Evolutionary conservation across 2,113 vertebrate genomes (phyloP).

Genomic region (Condylura cristata): DNA sequence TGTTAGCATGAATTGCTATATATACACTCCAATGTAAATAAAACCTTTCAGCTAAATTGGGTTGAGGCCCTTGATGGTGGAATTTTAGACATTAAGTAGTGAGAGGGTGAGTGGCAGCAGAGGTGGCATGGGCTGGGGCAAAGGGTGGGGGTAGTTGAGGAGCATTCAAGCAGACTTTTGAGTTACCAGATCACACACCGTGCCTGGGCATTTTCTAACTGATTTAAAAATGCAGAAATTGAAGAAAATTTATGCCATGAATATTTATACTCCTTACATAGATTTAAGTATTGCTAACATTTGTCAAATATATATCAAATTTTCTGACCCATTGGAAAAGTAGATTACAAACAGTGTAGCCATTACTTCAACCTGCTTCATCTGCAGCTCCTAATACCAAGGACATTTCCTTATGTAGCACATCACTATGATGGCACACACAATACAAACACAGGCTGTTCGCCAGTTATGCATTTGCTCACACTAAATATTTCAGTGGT

Average conservation of each 20-base stretch:
- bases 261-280: neutral
- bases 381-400: too few relatives aligned
- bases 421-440: neutral
- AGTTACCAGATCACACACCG: neutral
- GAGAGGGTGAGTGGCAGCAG: neutral
- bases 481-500: neutral
- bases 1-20: neutral
- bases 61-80: neutral
- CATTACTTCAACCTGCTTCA: neutral
- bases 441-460: neutral
- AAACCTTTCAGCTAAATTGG: neutral
- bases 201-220: neutral
- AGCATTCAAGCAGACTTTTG: neutral
- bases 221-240: neutral
- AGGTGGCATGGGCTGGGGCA: neutral
- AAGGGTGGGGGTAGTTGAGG: too few relatives aligned
- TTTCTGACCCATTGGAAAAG: neutral
- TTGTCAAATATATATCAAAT: neutral
- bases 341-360: neutral
- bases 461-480: neutral
- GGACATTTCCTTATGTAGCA: neutral
- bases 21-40: neutral
- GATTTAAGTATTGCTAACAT: neutral
- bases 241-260: neutral
- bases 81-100: neutral